Evolutionary conservation across 2,113 vertebrate genomes (phyloP), one percentile per base, ranked within the genome.

Genomic region (Pangasianodon gigas): DNA sequence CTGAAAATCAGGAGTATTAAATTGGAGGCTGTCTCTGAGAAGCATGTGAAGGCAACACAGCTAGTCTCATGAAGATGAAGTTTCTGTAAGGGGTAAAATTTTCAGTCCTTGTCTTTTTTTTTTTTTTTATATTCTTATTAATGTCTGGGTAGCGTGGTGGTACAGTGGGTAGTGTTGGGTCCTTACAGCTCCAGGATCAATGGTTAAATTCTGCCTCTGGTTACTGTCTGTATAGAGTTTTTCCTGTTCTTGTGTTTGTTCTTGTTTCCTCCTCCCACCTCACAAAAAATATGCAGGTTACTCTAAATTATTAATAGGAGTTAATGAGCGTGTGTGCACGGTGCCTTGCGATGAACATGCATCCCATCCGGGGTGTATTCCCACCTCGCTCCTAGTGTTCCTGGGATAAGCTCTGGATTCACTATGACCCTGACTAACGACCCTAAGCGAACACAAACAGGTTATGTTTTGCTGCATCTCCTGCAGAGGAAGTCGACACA

Each of bases 1-100:
- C 89, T 87, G 84, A 92, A 93, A 92, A 92, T 93, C 91, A 93
- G 91, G 87, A 92, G 48, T 62, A 46, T 91, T 91, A 51, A 91
- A 91, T 92, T 90, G 83, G 84, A 90, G 89, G 71, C 83, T 62
- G 83, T 90, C 86, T 84, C 88, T 32, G 65, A 77, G 60, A 89
- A 14, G 74, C 83, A 79, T 71, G 85, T 41, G 46, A 85, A 79
- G 71, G 84, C 56, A 90, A 85, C 71, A 89, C 56, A 89, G 91
- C 79, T 90, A 84, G 62, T 62, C 87, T 91, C 41, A 65, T 87
- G 51, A 87, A 90, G 85, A 86, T 75, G 58, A 91, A 87, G 88
- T 84, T n/a, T 67, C 89, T 82, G 32, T 37, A 32, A 51, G 21
- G 44, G 75, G 44, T 79, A 26, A 79, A 44, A 46, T 24, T 3